phyloP scores from a whole-genome alignment of 2,888 invertebrate genomes.

The Pseudanteris insignis region DNA sequence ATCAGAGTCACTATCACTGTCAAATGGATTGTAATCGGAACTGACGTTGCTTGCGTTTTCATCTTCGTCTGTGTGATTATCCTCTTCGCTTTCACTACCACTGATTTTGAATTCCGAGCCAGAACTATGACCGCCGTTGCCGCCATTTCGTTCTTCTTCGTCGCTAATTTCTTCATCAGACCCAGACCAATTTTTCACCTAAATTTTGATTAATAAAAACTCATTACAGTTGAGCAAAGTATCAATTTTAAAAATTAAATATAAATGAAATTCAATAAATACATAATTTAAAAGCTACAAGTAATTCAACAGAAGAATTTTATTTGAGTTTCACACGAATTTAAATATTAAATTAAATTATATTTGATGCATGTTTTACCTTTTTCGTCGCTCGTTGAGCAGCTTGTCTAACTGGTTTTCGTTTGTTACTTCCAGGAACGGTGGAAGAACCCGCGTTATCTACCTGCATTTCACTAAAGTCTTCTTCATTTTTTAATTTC shows the following conservation, averaged over 20 bases:
- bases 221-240: too few relatives aligned
- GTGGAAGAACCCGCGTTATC: conserved; percentile 59
- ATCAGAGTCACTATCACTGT: conserved; percentile 83
- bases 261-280: too few relatives aligned
- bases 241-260: too few relatives aligned
- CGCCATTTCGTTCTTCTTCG: conserved; percentile 61
- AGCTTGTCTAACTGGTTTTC: conserved; percentile 73
- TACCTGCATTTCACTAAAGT: conserved; percentile 68
- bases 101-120: conserved; percentile 71
- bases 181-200: conserved; percentile 67
- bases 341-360: neutral
- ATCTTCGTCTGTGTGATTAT: conserved; percentile 64
- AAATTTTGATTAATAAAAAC: too few relatives aligned
- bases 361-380: conserved; percentile 59
- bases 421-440: conserved; percentile 66
- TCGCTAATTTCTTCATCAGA: conserved; percentile 73
- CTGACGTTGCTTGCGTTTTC: conserved; percentile 71
- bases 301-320: too few relatives aligned
- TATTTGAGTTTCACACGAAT: too few relatives aligned
- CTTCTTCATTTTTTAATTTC: conserved; percentile 61
- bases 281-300: too few relatives aligned
- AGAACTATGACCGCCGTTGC: conserved; percentile 56
- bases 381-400: conserved; percentile 71
- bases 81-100: conserved; percentile 64
- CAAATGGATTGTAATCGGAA: conserved; percentile 93